Evolutionary conservation across 2,113 vertebrate species (phyloP), one percentile per base, ranked within the genome.

Genomic region (Lethenteron reissneri): DNA sequence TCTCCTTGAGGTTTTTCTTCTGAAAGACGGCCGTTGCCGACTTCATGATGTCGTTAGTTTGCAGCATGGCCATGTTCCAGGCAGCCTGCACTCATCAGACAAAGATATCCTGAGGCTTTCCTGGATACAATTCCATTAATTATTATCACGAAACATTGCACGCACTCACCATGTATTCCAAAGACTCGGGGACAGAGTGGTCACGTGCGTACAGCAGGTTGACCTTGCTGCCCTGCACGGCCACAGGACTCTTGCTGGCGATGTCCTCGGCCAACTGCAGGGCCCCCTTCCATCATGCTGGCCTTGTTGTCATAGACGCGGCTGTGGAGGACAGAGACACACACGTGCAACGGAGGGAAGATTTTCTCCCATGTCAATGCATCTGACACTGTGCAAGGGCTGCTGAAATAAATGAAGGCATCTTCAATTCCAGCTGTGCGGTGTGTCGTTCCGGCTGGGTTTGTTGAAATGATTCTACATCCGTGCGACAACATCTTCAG

Each of bases 31-130:
- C 88, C 78, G 87, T 85, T 11, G 84, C 84, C 0, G 85, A 88
- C 58, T 87, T 88, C 21, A 85, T 41, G 59, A 92, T 2, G 70
- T 94, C 90, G 2, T 88, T 71, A 0, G 84, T 85, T 77, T 94
- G 89, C 58, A 94, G 80, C 90, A 92, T 94, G 77, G 85, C 83
- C 89, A 90, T 94, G 81, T 92, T 92, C 90, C 89, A 94, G 2
- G 81, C 71, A 0, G 83, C 81, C 87, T 86, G 81, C 41, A 41
- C 41, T 41, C 41, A 41, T 41, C 41, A 41, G 41, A 41, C 41
- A 41, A 41, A 41, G 1, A 41, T 41, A 41, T 41, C 41, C 5
- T 41, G 41, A 41, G 41, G 41, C 41, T 41, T 7, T 41, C 6
- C 41, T 41, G 41, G 41, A 41, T 41, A 41, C 41, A 41, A 41